Base-by-base conservation (phyloP, 2,797 vertebrate genomes). In the Pelodytes ibericus region DNA sequence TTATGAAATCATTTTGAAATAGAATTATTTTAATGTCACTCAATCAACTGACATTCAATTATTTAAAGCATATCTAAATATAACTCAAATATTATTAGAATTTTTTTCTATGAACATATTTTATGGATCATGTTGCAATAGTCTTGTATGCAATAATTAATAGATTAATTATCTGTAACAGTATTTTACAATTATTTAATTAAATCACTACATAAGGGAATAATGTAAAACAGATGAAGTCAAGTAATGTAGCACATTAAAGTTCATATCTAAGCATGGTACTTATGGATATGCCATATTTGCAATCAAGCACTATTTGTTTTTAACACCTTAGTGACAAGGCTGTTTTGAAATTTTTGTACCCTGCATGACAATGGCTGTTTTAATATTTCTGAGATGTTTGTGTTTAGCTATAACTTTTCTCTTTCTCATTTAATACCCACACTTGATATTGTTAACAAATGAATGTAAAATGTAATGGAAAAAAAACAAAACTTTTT, bases 21-120 rank as follows among this genome's bases (percentile, higher is more conserved):
- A 62, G 61, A 36, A 39, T 66, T 66, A 11, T 66, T 66, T 64
- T 49, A 30, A 65, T 26, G 24, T 65, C 39, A 44, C 39, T 65
- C 36, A 65, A 27, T 47, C 63, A 65, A 44, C 24, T 65, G 39
- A 47, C 63, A n/a, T n/a, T 24, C 26, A 47, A 44, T 36, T n/a
- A 65, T 47, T 65, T 47, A 65, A 65, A 5, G 47, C 41, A 2
- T 67, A 29, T 67, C 29, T 27, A 36, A 53, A 53, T 53, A 31
- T 11, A 67, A 49, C 20, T 67, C 18, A 67, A 51, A 64, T 10
- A 25, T 25, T 39, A 39, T 39, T 1, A 39, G 13, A 53, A 53
- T 53, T 53, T 53, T 24, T 20, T n/a, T 13, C 20, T 65, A 47
- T 13, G 24, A 65, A 65, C 24, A 25, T 39, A 60, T 30, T 30